Conservation (phyloP, 2,797 vertebrate species). For the Trachops cirrhosus region DNA sequence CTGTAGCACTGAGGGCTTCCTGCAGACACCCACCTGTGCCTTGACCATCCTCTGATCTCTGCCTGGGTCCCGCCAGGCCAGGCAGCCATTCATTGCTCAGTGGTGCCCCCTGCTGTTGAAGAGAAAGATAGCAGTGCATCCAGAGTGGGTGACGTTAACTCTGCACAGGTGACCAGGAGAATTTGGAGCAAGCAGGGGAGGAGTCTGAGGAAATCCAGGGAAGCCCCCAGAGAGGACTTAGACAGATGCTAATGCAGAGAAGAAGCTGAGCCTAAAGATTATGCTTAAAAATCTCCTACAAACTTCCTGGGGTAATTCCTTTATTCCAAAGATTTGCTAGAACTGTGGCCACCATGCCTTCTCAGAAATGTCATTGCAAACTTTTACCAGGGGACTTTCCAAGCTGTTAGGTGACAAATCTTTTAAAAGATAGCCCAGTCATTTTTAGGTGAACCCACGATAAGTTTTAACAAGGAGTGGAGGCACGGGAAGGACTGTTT, state of each 20-base stretch:
- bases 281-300: background rate
- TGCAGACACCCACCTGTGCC: accelerated
- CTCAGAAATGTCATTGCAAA: background rate
- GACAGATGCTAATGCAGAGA: background rate
- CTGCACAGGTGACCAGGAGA: background rate
- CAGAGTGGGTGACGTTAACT: background rate
- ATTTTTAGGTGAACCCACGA: background rate
- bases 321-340: background rate
- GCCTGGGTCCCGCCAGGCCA: background rate
- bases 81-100: conserved; percentile 48
- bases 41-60: background rate
- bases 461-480: background rate
- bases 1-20: background rate
- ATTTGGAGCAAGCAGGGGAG: background rate
- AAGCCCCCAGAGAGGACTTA: background rate
- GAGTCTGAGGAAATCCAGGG: background rate
- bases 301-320: background rate
- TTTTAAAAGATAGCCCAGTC: background rate
- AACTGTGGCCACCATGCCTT: background rate
- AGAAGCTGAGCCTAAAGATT: background rate
- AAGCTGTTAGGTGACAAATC: background rate
- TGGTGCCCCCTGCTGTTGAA: conserved; percentile 60
- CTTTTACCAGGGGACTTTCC: background rate
- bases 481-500: background rate
- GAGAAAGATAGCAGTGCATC: background rate